phyloP scores from a whole-genome alignment of 2,797 vertebrate genomes.

The Sebastes umbrosus region DNA sequence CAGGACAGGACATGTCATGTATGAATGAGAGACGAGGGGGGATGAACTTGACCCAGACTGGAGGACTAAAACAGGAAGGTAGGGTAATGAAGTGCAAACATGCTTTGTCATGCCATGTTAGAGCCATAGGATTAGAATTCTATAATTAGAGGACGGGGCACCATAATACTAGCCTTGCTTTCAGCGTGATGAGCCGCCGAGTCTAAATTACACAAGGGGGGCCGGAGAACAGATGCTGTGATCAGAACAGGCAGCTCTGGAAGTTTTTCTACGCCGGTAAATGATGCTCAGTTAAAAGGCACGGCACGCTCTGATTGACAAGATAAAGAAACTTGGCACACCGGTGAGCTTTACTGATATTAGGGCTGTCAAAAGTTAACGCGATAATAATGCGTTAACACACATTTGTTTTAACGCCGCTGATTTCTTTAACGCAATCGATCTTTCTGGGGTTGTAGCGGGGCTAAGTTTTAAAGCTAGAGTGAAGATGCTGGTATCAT shows the following conservation, averaged over 20 bases:
- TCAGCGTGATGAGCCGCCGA: slow-evolving; percentile 62
- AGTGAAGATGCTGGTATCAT: too few relatives aligned
- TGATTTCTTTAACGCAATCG: too few relatives aligned
- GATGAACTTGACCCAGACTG: slow-evolving; percentile 82
- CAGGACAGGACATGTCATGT: slow-evolving; percentile 55
- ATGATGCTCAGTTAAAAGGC: slow-evolving; percentile 16
- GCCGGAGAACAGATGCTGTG: slow-evolving; percentile 67
- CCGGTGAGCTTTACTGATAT: neutral
- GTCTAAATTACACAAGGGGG: slow-evolving; percentile 66
- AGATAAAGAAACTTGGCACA: slow-evolving; percentile 7
- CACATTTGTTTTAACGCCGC: too few relatives aligned
- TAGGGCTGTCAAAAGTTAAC: too few relatives aligned
- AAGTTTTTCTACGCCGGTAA: slow-evolving; percentile 43
- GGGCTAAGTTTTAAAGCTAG: too few relatives aligned
- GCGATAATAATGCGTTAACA: too few relatives aligned
- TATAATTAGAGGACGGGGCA: slow-evolving; percentile 80
- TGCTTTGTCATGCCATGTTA: slow-evolving; percentile 81
- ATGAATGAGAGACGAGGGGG: slow-evolving; percentile 63
- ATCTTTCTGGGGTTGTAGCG: too few relatives aligned
- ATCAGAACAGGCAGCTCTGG: slow-evolving; percentile 50
- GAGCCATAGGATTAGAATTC: slow-evolving; percentile 80
- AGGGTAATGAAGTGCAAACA: slow-evolving; percentile 81
- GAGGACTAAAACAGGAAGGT: slow-evolving; percentile 70
- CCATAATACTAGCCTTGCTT: slow-evolving; percentile 73
- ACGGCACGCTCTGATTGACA: slow-evolving; percentile 32